Percentiles rank a stretch among this genome's conserved stretches.
Conservation (phyloP, 30 jellyfish, hydroid and myxozoan species). For the Haliclystus octoradiatus region DNA sequence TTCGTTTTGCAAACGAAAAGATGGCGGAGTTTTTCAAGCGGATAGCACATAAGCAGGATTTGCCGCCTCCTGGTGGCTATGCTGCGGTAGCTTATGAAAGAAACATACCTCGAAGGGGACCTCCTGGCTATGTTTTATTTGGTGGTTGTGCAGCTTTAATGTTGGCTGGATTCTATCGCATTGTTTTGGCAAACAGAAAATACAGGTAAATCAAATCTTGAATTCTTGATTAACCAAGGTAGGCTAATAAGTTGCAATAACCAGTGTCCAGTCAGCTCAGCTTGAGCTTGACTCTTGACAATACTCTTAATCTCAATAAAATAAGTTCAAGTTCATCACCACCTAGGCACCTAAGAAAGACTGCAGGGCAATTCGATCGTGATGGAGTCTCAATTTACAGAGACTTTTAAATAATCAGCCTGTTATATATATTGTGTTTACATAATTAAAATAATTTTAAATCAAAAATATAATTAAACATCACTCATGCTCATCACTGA, state of each 20-base stretch:
- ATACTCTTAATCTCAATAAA: too few relatives aligned
- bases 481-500: too few relatives aligned
- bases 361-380: too few relatives aligned
- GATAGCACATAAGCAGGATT: conserved; percentile 83
- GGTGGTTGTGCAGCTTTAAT: conserved; percentile 62
- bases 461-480: too few relatives aligned
- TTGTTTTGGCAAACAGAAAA: conserved; percentile 47
- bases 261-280: not conserved
- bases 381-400: too few relatives aligned
- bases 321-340: too few relatives aligned
- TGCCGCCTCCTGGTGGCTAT: conserved; percentile 98
- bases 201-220: conserved; percentile 27
- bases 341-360: too few relatives aligned
- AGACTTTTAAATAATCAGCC: too few relatives aligned
- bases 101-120: conserved; percentile 85
- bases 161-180: conserved; percentile 71
- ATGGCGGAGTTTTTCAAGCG: conserved; percentile 75
- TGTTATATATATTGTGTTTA: too few relatives aligned
- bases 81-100: conserved; percentile 52
- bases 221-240: not conserved
- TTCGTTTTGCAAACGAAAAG: conserved; percentile 15
- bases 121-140: conserved; percentile 73
- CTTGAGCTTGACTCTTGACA: too few relatives aligned
- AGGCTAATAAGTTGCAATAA: not conserved
- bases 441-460: too few relatives aligned